Evolutionary conservation across 2,888 invertebrate species (phyloP).

Genomic region (Zygaena filipendulae): DNA sequence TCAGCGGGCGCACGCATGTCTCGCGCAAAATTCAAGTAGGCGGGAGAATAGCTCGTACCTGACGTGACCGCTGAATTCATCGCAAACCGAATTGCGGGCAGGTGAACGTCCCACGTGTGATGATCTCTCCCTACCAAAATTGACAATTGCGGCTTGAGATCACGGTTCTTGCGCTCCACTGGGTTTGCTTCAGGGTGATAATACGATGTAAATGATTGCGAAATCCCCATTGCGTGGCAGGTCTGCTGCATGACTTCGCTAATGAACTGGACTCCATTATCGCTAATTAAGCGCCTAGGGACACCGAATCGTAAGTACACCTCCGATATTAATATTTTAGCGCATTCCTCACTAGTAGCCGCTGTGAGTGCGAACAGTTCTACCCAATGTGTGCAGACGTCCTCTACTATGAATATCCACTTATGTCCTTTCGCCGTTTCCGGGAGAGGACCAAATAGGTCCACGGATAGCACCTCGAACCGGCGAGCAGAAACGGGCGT

Average conservation of each 20-base stretch:
- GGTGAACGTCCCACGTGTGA: constrained; percentile 5
- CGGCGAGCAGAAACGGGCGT: constrained; percentile 9
- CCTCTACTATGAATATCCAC: constrained; percentile 22
- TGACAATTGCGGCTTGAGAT: constrained; percentile 21
- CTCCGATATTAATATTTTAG: constrained; percentile 15
- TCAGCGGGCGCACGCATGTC: constrained; percentile 10
- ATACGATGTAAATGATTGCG: constrained; percentile 10
- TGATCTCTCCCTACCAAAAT: constrained; percentile 17
- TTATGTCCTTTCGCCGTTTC: constrained; percentile 11
- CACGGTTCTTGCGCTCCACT: constrained; percentile 23
- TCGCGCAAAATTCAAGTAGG: constrained; percentile 12
- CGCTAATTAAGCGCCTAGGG: constrained; percentile 24
- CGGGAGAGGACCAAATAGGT: constrained; percentile 20
- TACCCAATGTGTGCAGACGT: constrained; percentile 19
- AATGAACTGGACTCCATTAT: constrained; percentile 24
- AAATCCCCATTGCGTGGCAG: constrained; percentile 9
- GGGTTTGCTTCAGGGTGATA: constrained; percentile 22
- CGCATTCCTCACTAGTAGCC: constrained; percentile 17
- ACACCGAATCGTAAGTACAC: constrained; percentile 23
- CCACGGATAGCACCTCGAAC: constrained; percentile 12
- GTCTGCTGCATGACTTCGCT: constrained; percentile 17
- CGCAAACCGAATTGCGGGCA: constrained; percentile 11
- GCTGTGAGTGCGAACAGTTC: constrained; percentile 19
- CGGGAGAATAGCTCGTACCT: constrained; percentile 9
- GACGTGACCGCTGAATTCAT: constrained; percentile 12